phyloP scores from a whole-genome alignment of 1,140 invertebrate species.

The Bombus terrestris region DNA sequence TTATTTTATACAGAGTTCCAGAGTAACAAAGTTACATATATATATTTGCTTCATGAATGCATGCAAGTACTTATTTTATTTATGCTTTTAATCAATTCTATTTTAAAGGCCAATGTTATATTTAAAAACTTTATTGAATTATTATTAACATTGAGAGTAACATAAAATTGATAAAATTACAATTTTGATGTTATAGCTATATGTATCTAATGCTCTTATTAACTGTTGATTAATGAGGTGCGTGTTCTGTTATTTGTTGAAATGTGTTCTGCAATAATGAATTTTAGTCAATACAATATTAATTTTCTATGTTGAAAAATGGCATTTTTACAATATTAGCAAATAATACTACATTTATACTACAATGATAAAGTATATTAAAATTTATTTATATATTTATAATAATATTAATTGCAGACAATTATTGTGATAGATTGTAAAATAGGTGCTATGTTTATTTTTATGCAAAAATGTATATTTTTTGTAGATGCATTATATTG shows the following conservation, averaged over 20 bases:
- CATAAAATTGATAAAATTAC: conserved; percentile 7
- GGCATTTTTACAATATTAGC: not conserved
- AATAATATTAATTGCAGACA: conserved; percentile 29
- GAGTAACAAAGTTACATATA: conserved; percentile 54
- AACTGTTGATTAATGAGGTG: not conserved
- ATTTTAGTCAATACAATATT: conserved; percentile 12
- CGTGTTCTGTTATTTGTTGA: conserved; percentile 10
- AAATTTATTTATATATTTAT: conserved; percentile 23
- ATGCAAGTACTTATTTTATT: conserved; percentile 52
- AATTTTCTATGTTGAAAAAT: not conserved
- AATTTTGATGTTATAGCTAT: not conserved
- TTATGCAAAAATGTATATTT: conserved; percentile 50
- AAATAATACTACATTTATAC: not conserved
- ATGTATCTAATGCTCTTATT: not conserved
- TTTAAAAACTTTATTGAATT: not conserved
- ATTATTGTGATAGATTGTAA: conserved; percentile 25
- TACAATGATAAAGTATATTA: not conserved
- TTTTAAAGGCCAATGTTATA: not conserved
- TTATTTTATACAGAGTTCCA: conserved; percentile 60
- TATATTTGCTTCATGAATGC: conserved; percentile 51
- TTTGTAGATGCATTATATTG: conserved; percentile 43
- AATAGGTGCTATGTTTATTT: conserved; percentile 43
- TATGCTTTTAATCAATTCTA: conserved; percentile 18
- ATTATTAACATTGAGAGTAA: conserved; percentile 26
- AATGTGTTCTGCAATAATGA: not conserved